These are phyloP conservation scores for Bombus sibiricus DNA, from an alignment of 1,140 invertebrate genomes.

Conservation along the genomic window DNA sequence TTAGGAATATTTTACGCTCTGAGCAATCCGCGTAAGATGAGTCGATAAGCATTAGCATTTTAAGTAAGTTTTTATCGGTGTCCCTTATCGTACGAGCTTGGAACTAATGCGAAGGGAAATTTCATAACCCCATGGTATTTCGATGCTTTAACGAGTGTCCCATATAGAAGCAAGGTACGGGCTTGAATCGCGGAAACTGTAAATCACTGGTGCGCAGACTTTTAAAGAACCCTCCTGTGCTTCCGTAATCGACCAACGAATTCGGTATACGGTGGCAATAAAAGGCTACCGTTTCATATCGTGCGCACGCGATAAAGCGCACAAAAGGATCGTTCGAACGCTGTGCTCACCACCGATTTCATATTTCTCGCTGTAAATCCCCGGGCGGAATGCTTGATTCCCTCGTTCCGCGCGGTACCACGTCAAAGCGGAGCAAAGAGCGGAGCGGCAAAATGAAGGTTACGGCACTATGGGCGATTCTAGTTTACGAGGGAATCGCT, in stretches of 20 bases:
- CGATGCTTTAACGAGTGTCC: background rate
- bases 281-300: constrained; percentile 25
- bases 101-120: background rate
- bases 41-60: constrained; percentile 4
- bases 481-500: constrained; percentile 37
- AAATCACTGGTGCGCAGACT: background rate
- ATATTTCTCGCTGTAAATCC: constrained; percentile 31
- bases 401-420: background rate
- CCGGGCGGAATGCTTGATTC: constrained; percentile 12
- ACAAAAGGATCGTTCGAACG: constrained; percentile 13
- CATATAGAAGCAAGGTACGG: background rate
- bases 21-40: background rate
- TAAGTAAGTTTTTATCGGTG: background rate
- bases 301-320: constrained; percentile 28
- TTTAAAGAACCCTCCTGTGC: background rate
- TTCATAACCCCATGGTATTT: constrained; percentile 13
- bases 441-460: background rate
- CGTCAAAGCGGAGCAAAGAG: constrained; percentile 23
- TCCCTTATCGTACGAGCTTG: background rate
- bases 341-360: constrained; percentile 15
- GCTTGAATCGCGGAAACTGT: background rate
- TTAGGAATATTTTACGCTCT: background rate
- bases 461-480: background rate
- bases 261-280: constrained; percentile 18
- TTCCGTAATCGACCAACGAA: constrained; percentile 13